These are phyloP conservation scores for Cheilosia pagana DNA, from an alignment of 2,888 invertebrate genomes.

Conservation along the genomic window DNA sequence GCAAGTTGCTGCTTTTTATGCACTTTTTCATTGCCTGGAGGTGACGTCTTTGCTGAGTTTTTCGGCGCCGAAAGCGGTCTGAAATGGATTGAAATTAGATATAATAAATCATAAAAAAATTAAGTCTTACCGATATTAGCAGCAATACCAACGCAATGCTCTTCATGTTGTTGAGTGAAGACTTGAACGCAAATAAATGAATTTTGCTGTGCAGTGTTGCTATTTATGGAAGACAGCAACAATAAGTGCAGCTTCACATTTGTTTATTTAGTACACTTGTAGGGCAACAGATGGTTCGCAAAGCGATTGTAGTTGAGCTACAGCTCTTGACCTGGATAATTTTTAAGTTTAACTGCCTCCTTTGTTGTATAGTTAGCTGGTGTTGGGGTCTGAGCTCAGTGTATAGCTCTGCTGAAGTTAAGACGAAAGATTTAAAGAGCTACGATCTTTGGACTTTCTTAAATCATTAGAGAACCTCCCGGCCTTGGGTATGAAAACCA, in stretches of 20 bases:
- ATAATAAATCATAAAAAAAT: background rate
- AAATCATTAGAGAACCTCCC: too few relatives aligned
- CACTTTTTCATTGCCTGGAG: conserved; percentile 30
- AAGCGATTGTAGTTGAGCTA: too few relatives aligned
- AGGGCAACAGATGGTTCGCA: too few relatives aligned
- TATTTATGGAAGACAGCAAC: background rate
- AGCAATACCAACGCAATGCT: background rate
- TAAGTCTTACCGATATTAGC: background rate
- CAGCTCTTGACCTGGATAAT: too few relatives aligned
- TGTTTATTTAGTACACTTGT: too few relatives aligned
- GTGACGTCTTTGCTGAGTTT: background rate
- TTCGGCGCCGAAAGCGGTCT: background rate
- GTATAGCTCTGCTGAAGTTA: too few relatives aligned
- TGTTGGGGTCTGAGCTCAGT: too few relatives aligned
- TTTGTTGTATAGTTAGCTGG: too few relatives aligned
- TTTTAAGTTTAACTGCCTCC: too few relatives aligned
- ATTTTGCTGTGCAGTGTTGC: background rate
- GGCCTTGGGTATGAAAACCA: too few relatives aligned
- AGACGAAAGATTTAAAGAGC: too few relatives aligned
- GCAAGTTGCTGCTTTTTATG: conserved; percentile 25
- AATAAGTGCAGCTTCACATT: background rate
- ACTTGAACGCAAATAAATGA: background rate
- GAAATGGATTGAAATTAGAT: background rate
- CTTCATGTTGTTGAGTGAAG: background rate
- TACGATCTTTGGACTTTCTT: too few relatives aligned